Base-by-base conservation (phyloP, 2,888 invertebrate species). In the Augochlorella aurata region DNA sequence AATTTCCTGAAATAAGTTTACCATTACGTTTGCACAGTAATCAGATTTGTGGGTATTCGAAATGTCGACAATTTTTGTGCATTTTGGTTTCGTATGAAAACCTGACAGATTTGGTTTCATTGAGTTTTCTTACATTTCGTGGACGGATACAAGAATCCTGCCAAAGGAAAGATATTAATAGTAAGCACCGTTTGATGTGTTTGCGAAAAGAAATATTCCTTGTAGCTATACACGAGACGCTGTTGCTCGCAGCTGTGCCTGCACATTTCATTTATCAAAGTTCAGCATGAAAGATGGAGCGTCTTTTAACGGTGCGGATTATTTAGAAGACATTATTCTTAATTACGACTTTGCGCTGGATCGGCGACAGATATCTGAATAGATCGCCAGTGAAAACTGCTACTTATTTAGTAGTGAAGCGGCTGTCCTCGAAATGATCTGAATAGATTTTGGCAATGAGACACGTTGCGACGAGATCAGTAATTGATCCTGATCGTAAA, bases 401-500 rank as follows among this genome's bases (percentile, higher is more conserved):
- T 50, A 72, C 61, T 72, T 77, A 77, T 49, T 78, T 29, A 73
- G 52, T 50, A 73, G 44, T 8, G 3, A n/a, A 68, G 58, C 44
- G 18, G 21, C 14, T 24, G 38, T 9, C 24, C 1, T 45, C 49
- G 5, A 14, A 52, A 21, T 50, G n/a, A 47, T 21, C 21, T 58
- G 24, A 45, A 78, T 78, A 66, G 69, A 81, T 73, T 74, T 47
- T 24, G 18, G 61, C 7, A 49, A 49, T 47, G 61, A 63, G 14
- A 68, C 50, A 18, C 18, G 29, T 7, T 67, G 67, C 50, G 50
- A 52, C 12, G 29, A 47, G 58, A 80, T 75, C 63, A 10, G 63
- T 70, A 71, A 79, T 81, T 68, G 68, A 81, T 75, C 47, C 50
- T 44, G 70, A 70, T 81, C 75, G 73, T 82, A 73, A 80, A 82